Conservation (phyloP, 1,140 invertebrate genomes). For the Holcopasites calliopsidis region DNA sequence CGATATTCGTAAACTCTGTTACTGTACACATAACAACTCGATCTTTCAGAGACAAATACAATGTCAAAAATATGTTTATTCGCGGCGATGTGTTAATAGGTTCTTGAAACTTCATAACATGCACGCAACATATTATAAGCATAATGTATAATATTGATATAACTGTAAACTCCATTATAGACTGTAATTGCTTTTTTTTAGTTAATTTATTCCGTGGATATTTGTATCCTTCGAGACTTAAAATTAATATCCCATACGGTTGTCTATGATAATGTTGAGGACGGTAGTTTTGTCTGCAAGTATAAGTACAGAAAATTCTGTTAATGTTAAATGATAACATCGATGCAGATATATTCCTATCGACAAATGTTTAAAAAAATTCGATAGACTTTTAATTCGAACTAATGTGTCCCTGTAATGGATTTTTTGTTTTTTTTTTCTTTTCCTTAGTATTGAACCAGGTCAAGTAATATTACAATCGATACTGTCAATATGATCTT, state of each 20-base stretch:
- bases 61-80: conserved; percentile 25
- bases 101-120: conserved; percentile 16
- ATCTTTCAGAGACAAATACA: conserved; percentile 9
- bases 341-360: background rate
- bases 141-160: conserved; percentile 25
- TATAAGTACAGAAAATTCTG: conserved; percentile 62
- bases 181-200: conserved; percentile 49
- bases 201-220: conserved; percentile 31
- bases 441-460: too few species aligned
- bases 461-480: background rate
- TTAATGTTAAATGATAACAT: conserved; percentile 52
- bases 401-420: background rate
- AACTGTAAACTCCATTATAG: conserved; percentile 25
- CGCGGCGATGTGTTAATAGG: background rate
- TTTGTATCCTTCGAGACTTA: conserved; percentile 36
- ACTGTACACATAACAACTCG: conserved; percentile 59
- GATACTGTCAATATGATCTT: background rate
- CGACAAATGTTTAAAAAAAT: background rate
- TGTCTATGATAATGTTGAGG: conserved; percentile 74
- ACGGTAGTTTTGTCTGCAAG: conserved; percentile 74
- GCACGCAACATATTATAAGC: conserved; percentile 48
- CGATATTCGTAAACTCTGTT: conserved; percentile 33
- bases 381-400: background rate
- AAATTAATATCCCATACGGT: conserved; percentile 73
- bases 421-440: too few species aligned